Evolutionary conservation across 2,113 vertebrate species (phyloP), one percentile per base, ranked within the genome.

Genomic region (Cricetomys ansorgei): DNA sequence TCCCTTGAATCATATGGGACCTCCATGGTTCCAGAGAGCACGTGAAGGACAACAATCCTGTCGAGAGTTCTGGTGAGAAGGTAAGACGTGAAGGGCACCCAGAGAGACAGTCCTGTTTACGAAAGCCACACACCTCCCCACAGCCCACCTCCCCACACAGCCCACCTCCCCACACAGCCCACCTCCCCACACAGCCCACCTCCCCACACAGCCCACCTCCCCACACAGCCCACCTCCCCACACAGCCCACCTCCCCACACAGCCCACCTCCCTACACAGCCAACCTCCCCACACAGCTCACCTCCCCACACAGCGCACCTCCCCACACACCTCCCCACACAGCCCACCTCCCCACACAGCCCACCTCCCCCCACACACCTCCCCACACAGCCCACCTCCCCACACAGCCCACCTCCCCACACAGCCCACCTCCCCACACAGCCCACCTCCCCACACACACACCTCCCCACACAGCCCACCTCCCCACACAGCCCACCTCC

Each of bases 21-120:
- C 43, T 45, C 23, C 55, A 89, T n/a, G 27, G 62, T 11, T 27
- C 31, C 50, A 34, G 9, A 55, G 16, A 77, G 31, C 43, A 65
- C 83, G 69, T 73, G 27, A 69, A 45, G 34, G 17, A 89, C 91
- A 21, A 29, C 77, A 65, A 40, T 31, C 25, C 1, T 92, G 86
- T 89, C 86, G 89, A 95, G 91, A 81, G 92, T 77, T 45, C 83
- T 65, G 40, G 69, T 6, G 6, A 34, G 16, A 93, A 91, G 45
- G 62, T 72, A 67, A 91, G 64, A 80, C 84, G 69, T 15, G 1
- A 50, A 87, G 53, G 25, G 17, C 87, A n/a, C 7, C 53, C 57
- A 21, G 10, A 37, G 37, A 55, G 70, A 65, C 21, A 95, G 73
- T 73, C 37, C 70, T 70, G 31, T 59, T 59, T 81, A 72, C 3